These are phyloP conservation scores for Euleptes europaea DNA, from an alignment of 2,113 vertebrate genomes.

Conservation along the genomic window DNA sequence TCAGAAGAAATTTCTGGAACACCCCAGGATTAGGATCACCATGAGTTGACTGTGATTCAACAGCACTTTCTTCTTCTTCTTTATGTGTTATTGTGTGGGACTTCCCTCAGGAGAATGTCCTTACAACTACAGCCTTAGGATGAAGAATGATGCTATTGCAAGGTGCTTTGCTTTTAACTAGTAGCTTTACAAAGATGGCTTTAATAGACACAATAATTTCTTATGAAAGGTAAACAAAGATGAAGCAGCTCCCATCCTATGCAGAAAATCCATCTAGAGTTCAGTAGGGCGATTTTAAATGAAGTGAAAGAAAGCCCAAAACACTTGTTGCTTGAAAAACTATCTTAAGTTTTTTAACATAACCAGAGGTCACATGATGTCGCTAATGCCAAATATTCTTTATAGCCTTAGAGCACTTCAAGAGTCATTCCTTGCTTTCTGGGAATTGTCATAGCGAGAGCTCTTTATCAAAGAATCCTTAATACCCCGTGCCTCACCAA, in stretches of 20 bases:
- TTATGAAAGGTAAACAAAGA: background rate
- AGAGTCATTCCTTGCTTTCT: background rate
- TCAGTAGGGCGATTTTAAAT: background rate
- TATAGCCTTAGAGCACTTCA: background rate
- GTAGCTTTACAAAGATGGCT: too few relatives aligned
- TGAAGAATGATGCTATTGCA: too few relatives aligned
- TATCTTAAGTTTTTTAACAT: background rate
- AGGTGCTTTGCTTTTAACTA: too few relatives aligned
- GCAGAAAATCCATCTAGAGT: background rate
- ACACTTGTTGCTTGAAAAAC: background rate
- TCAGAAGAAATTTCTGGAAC: too few relatives aligned
- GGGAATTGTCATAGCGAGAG: background rate
- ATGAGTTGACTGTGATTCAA: too few relatives aligned
- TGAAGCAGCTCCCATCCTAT: background rate
- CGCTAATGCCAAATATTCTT: too few relatives aligned
- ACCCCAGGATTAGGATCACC: too few relatives aligned
- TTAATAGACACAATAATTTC: background rate
- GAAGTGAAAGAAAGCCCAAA: background rate
- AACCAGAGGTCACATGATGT: background rate
- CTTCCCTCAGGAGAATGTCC: too few relatives aligned
- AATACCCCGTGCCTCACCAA: background rate
- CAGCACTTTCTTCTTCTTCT: too few relatives aligned
- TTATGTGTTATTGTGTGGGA: too few relatives aligned
- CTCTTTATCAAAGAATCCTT: too few relatives aligned
- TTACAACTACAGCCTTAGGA: too few relatives aligned